These are phyloP conservation scores for Trichonephila clavata DNA, from an alignment of 1,140 invertebrate genomes.

Conservation along the genomic window DNA sequence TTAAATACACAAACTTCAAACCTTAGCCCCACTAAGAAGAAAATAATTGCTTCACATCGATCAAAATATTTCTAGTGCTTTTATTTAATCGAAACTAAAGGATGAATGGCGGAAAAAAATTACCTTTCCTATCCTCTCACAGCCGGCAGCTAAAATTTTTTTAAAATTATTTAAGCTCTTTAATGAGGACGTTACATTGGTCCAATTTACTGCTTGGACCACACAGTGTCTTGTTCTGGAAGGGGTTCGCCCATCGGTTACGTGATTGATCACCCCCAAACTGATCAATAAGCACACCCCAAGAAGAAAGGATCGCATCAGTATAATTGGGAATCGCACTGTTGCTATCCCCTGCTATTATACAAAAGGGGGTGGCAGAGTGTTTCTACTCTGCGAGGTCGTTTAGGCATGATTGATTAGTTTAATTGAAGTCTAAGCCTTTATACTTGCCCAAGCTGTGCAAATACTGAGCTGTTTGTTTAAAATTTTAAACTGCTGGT, in stretches of 20 bases:
- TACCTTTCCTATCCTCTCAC: background rate
- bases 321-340: conserved; percentile 41
- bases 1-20: background rate
- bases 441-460: background rate
- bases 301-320: conserved; percentile 16
- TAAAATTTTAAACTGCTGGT: conserved; percentile 2
- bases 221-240: background rate
- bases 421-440: conserved; percentile 37
- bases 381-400: background rate
- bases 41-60: background rate
- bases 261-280: background rate
- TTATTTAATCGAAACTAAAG: conserved; percentile 4
- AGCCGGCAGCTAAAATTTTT: background rate
- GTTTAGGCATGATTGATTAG: conserved; percentile 45
- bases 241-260: background rate
- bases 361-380: background rate
- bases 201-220: conserved; percentile 8
- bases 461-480: background rate
- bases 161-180: background rate
- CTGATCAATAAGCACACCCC: conserved; percentile 20
- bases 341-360: background rate
- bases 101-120: background rate
- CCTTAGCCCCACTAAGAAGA: background rate
- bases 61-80: conserved; percentile 5
- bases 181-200: conserved; percentile 14